Evolutionary conservation across 2,888 invertebrate species (phyloP).

Genomic region (Bibio marci): DNA sequence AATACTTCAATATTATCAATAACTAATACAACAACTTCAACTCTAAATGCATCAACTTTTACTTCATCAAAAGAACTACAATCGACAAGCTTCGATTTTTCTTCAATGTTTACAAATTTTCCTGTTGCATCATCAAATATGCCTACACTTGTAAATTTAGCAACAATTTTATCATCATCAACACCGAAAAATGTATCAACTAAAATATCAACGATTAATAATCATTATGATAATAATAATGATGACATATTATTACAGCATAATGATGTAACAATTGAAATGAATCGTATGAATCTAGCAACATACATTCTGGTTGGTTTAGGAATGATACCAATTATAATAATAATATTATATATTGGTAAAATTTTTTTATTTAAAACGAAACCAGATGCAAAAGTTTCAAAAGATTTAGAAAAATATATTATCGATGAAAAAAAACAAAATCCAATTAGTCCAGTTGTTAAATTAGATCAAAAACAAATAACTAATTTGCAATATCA

Average conservation of each 20-base stretch:
- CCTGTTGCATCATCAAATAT: neutral
- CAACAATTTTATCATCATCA: neutral
- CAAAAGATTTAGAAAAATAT: constrained; percentile 43
- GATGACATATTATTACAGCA: constrained; percentile 17
- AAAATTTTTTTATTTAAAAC: constrained; percentile 36
- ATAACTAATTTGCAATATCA: too few relatives aligned
- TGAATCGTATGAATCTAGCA: constrained; percentile 39
- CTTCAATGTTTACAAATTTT: constrained; percentile 1
- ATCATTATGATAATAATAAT: neutral
- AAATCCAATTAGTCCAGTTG: constrained; percentile 26
- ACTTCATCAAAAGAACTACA: neutral
- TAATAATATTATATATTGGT: constrained; percentile 38
- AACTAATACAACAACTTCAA: constrained; percentile 10
- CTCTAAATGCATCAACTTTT: neutral
- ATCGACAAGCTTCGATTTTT: neutral
- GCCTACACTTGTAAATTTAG: neutral
- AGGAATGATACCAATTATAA: constrained; percentile 39
- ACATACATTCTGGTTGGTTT: constrained; percentile 42
- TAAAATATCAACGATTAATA: neutral
- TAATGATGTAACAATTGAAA: constrained; percentile 38
- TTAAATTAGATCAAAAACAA: constrained; percentile 18
- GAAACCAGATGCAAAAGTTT: constrained; percentile 34
- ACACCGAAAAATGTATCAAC: neutral
- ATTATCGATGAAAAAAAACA: constrained; percentile 35
- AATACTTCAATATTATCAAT: neutral